These are phyloP conservation scores for Zoroaster sp. DNA, from an alignment of 53 echinoderm and acorn worm genomes.

Conservation along the genomic window DNA sequence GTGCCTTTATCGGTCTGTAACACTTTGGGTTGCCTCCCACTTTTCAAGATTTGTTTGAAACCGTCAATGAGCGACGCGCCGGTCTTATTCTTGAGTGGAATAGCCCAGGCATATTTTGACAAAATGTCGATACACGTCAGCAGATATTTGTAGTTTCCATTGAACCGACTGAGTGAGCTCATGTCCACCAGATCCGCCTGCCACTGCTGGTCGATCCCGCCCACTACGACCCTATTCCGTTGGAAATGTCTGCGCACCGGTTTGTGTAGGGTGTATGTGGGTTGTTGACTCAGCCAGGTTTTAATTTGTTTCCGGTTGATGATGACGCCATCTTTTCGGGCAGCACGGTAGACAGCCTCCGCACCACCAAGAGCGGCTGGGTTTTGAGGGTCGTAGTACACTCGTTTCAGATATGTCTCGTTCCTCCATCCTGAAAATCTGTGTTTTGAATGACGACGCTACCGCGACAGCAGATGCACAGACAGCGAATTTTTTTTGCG, in stretches of 20 bases:
- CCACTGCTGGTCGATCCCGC: slow-evolving; percentile 62
- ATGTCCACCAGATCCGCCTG: slow-evolving; percentile 66
- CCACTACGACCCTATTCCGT: slow-evolving; percentile 25
- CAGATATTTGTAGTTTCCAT: slow-evolving; percentile 47
- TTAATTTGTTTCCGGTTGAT: too few species aligned
- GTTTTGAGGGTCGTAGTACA: too few species aligned
- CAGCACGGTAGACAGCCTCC: too few species aligned
- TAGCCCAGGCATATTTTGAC: slow-evolving; percentile 73
- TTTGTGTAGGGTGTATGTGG: slow-evolving; percentile 55
- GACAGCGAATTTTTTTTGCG: neutral
- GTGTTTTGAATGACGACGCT: neutral
- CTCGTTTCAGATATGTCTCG: too few species aligned
- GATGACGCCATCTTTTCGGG: too few species aligned
- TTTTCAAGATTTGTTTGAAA: neutral
- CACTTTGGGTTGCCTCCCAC: neutral
- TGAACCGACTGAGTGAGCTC: slow-evolving; percentile 9
- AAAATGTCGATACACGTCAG: slow-evolving; percentile 73
- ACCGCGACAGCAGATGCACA: too few species aligned
- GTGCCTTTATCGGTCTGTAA: slow-evolving; percentile 64
- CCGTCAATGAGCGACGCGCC: neutral
- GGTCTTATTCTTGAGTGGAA: slow-evolving; percentile 63
- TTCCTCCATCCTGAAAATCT: neutral
- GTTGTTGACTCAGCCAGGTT: slow-evolving; percentile 46
- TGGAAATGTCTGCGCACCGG: slow-evolving; percentile 7
- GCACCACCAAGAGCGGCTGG: too few species aligned